phyloP scores from a whole-genome alignment of 1,140 invertebrate genomes.

The Andricus grossulariae region DNA sequence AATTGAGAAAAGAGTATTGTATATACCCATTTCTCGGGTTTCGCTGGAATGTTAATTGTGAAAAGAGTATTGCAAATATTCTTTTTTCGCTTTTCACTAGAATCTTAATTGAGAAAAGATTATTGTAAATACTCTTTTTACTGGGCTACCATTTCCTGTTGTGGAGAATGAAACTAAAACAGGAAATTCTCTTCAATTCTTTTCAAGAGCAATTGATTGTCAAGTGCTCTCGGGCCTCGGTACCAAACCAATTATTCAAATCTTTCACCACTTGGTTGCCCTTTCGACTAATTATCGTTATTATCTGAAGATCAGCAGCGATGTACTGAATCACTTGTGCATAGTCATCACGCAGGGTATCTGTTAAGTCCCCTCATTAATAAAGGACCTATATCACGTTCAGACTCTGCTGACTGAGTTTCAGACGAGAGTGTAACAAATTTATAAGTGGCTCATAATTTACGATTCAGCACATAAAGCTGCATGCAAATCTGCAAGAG shows the following conservation, averaged over 20 bases:
- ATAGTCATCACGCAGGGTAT: conserved; percentile 18
- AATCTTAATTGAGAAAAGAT: too few species aligned
- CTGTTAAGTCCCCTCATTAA: conserved; percentile 1
- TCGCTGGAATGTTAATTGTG: too few species aligned
- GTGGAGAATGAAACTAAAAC: not conserved
- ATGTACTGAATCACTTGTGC: conserved; percentile 41
- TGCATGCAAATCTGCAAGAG: too few species aligned
- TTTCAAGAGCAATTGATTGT: conserved; percentile 25
- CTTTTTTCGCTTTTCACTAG: too few species aligned
- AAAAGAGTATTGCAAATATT: too few species aligned
- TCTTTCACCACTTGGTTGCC: conserved; percentile 50
- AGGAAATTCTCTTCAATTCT: not conserved
- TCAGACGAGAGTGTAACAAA: not conserved
- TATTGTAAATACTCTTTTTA: too few species aligned
- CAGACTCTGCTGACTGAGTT: not conserved
- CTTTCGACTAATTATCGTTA: conserved; percentile 55
- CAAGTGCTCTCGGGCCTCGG: conserved; percentile 39
- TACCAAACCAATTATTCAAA: conserved; percentile 52
- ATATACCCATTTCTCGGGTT: too few species aligned
- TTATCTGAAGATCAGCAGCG: conserved; percentile 45
- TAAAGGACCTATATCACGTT: not conserved
- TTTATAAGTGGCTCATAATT: not conserved
- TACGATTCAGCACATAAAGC: not conserved
- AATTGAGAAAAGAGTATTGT: too few species aligned
- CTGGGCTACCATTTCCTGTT: too few species aligned